Evolutionary conservation across 2,888 invertebrate species (phyloP), one percentile per base, ranked within the genome.

Genomic region (Isoperla grammatica): DNA sequence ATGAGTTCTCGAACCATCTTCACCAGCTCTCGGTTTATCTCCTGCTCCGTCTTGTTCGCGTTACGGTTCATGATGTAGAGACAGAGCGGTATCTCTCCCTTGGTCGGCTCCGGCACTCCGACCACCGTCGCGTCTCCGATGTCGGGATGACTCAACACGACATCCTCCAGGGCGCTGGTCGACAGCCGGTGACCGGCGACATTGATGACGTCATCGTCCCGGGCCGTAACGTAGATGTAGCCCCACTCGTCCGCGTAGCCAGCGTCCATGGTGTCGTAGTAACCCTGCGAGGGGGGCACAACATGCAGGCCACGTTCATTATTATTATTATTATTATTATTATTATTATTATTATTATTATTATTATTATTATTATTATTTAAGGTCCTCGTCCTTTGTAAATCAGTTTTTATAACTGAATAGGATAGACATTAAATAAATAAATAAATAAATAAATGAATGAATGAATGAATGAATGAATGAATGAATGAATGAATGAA

Each of bases 161-260:
- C 93, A 73, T 96, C 94, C 73, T 96, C 96, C 2, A 96, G 74
- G 0, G 92, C 90, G 0, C 90, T 86, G 0, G 95, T 93, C 0
- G 94, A 93, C 43, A 96, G 78, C 56, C 95, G 79, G 73, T 95
- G 95, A 0, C 95, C 96, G 0, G 96, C 92, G 1, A 96, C 95
- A 72, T 96, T 96, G 68, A 96, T 95, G 61, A 94, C 89, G 74
- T 96, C 96, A 75, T 96, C 96, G 61, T 91, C 93, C 35, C 96
- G 79, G 0, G 95, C 90, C 55, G 93, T 90, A 12, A 96, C 92
- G 75, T 87, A 92, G 1, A 96, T 81, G 58, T 90, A 90, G 0
- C 93, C 93, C 65, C 86, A 83, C 57, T 86, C 82, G 70, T 93
- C 92, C 59, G 84, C 81, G 73, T 88, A 91, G 0, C 95, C 96